phyloP scores from a whole-genome alignment of 2,113 vertebrate genomes.

The Tichodroma muraria region DNA sequence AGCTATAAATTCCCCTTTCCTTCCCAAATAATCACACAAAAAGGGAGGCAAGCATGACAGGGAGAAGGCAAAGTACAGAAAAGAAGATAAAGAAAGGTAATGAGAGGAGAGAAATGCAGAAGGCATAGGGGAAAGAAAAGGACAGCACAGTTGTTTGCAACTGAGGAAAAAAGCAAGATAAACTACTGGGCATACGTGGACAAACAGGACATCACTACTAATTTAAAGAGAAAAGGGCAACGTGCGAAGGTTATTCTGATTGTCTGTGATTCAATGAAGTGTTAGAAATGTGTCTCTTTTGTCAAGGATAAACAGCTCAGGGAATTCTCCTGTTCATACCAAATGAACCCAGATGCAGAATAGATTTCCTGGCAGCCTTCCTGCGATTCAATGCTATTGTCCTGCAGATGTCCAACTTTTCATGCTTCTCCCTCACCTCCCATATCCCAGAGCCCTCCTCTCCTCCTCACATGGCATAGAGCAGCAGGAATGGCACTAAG shows the following conservation, averaged over 20 bases:
- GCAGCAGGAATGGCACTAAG: neutral
- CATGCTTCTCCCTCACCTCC: neutral
- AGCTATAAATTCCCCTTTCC: neutral
- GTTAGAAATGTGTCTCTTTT: constrained; percentile 26
- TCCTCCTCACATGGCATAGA: neutral
- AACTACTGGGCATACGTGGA: constrained; percentile 2
- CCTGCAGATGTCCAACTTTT: neutral
- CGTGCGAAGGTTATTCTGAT: constrained; percentile 11
- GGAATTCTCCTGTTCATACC: constrained; percentile 7
- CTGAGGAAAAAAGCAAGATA: neutral
- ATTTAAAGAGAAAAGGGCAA: constrained; percentile 50
- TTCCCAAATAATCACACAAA: constrained; percentile 7
- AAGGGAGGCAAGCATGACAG: neutral
- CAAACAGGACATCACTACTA: constrained; percentile 14
- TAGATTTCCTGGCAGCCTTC: neutral
- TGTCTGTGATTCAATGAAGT: constrained; percentile 2
- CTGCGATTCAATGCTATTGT: rapidly evolving
- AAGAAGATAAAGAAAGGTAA: neutral
- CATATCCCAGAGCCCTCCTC: neutral
- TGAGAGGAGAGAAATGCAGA: neutral
- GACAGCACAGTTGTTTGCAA: neutral
- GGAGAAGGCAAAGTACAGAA: neutral
- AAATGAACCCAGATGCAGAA: neutral
- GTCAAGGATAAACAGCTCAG: constrained; percentile 4
- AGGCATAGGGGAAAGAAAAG: neutral